Conservation (phyloP, 2,888 invertebrate species). For the Tuta absoluta region DNA sequence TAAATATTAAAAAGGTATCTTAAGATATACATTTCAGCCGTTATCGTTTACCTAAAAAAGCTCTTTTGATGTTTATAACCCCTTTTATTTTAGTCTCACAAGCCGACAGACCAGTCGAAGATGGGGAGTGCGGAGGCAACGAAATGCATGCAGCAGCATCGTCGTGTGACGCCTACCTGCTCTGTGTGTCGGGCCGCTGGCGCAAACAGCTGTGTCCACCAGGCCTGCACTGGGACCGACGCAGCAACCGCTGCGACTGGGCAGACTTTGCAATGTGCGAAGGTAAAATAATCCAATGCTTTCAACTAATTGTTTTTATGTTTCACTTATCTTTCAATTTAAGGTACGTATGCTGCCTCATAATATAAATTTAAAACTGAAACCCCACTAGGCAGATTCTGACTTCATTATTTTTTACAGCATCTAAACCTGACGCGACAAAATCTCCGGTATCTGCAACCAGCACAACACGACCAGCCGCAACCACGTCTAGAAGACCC, state of each 20-base stretch:
- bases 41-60: background rate
- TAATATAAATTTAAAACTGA: too few relatives aligned
- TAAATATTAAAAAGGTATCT: too few relatives aligned
- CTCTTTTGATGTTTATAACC: background rate
- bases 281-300: constrained; percentile 41
- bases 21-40: background rate
- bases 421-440: constrained; percentile 53
- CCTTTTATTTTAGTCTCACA: constrained; percentile 36
- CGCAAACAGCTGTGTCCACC: constrained; percentile 87
- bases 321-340: background rate
- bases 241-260: constrained; percentile 89
- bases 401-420: constrained; percentile 32
- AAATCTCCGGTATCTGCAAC: constrained; percentile 52
- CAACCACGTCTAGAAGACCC: constrained; percentile 41
- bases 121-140: constrained; percentile 48
- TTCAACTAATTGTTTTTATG: background rate
- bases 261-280: constrained; percentile 87
- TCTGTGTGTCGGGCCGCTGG: constrained; percentile 87
- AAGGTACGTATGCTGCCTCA: background rate
- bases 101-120: constrained; percentile 48
- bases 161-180: constrained; percentile 87
- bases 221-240: constrained; percentile 90
- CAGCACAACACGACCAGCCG: constrained; percentile 33
- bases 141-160: constrained; percentile 78
- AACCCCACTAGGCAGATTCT: too few relatives aligned